These are phyloP conservation scores for Yponomeuta cagnagella DNA, from an alignment of 2,888 invertebrate species.

Conservation along the genomic window DNA sequence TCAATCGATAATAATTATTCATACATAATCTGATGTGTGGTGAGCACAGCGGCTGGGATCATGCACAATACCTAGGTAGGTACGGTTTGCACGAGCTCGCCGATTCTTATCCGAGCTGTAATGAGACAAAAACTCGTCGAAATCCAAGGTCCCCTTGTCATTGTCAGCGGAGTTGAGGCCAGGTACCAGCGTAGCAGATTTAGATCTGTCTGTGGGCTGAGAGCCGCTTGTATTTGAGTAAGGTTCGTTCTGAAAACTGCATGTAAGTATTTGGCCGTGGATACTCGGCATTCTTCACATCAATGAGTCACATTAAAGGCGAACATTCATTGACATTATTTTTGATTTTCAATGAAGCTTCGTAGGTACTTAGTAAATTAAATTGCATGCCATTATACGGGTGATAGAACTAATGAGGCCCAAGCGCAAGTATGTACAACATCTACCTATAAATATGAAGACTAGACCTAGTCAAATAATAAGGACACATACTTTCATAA, in stretches of 20 bases:
- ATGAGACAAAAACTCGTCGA: slow-evolving; percentile 51
- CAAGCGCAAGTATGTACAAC: neutral
- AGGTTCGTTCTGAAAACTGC: neutral
- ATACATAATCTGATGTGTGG: slow-evolving; percentile 31
- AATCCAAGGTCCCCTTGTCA: slow-evolving; percentile 34
- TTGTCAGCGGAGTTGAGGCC: slow-evolving; percentile 36
- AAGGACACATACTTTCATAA: neutral
- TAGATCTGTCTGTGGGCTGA: slow-evolving; percentile 9
- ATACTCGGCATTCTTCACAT: neutral
- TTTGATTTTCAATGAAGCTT: neutral
- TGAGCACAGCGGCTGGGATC: slow-evolving; percentile 47
- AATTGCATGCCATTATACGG: neutral
- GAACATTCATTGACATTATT: slow-evolving; percentile 8
- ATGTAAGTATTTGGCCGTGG: neutral
- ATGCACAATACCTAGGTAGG: slow-evolving; percentile 37
- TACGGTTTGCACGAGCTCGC: slow-evolving; percentile 29
- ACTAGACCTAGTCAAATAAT: neutral
- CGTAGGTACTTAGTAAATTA: neutral
- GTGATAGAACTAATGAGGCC: neutral
- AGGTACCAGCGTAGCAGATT: slow-evolving; percentile 19
- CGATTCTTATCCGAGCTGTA: slow-evolving; percentile 47
- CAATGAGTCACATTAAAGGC: slow-evolving; percentile 3
- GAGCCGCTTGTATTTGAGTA: neutral
- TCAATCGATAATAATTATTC: slow-evolving; percentile 29
- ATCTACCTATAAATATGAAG: neutral